These are phyloP conservation scores for Buteo buteo DNA, from an alignment of 2,113 vertebrate species.

Conservation along the genomic window DNA sequence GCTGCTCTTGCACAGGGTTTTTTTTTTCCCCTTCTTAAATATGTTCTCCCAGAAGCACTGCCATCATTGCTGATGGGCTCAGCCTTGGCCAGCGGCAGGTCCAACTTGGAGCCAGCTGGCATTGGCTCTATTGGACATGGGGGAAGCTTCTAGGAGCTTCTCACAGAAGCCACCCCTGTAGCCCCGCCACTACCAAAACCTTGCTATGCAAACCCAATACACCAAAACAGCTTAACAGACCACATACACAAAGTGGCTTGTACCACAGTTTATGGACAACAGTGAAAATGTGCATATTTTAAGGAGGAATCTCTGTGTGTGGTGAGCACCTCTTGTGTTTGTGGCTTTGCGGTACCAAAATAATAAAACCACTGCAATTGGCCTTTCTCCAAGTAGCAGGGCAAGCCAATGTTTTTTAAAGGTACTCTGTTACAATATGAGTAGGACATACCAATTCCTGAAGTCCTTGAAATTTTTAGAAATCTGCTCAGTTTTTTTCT, in stretches of 20 bases:
- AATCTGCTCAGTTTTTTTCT: background rate
- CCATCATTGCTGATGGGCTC: background rate
- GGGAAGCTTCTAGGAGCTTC: background rate
- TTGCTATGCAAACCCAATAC: background rate
- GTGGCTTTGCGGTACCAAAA: constrained; percentile 10
- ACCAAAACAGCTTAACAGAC: background rate
- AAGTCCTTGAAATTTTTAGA: background rate
- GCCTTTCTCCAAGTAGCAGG: background rate
- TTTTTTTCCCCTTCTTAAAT: background rate
- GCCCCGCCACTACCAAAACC: background rate
- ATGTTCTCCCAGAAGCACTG: background rate
- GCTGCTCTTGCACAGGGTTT: background rate
- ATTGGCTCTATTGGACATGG: background rate
- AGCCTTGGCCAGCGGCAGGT: background rate
- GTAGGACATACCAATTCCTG: background rate
- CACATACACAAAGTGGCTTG: background rate
- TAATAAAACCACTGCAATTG: background rate
- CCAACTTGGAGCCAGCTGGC: background rate
- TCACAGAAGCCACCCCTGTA: background rate
- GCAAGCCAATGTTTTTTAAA: background rate
- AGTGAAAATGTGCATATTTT: background rate
- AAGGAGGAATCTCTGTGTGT: background rate
- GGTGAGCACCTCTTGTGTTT: background rate
- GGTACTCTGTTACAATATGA: background rate
- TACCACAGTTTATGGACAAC: background rate